These are phyloP conservation scores for Brachionus paranguensis DNA, from an alignment of 1,140 invertebrate species.

Conservation along the genomic window DNA sequence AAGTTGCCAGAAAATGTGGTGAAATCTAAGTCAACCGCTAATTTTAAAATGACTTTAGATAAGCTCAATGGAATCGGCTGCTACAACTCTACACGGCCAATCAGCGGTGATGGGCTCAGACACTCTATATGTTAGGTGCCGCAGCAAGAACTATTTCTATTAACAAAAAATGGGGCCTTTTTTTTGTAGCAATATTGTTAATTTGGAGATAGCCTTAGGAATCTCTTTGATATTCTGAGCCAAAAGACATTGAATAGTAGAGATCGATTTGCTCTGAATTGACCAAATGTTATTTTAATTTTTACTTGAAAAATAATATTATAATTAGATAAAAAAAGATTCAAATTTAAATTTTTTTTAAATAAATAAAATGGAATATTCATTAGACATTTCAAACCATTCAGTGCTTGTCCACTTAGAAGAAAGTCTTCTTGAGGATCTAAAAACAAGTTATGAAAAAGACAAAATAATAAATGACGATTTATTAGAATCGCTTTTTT, in stretches of 20 bases:
- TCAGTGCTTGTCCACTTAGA: not conserved
- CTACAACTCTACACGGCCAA: too few relatives aligned
- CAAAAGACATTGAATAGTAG: not conserved
- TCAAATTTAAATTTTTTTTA: not conserved
- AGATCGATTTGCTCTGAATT: not conserved
- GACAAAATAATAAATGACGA: constrained; percentile 31
- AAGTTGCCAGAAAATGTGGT: too few relatives aligned
- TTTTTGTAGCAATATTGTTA: too few relatives aligned
- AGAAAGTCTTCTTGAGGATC: not conserved
- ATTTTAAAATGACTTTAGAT: too few relatives aligned
- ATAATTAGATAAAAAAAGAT: not conserved
- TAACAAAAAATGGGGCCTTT: too few relatives aligned
- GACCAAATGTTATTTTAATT: not conserved
- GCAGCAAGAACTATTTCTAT: too few relatives aligned
- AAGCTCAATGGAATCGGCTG: too few relatives aligned
- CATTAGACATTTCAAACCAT: not conserved
- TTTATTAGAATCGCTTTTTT: constrained; percentile 29
- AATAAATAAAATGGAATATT: not conserved
- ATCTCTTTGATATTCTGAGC: not conserved
- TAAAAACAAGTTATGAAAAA: not conserved
- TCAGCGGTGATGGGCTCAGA: too few relatives aligned
- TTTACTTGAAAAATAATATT: not conserved
- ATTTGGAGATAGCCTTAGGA: too few relatives aligned
- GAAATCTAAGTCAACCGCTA: too few relatives aligned
- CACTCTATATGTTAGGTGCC: too few relatives aligned